Evolutionary conservation across 1,140 invertebrate genomes (phyloP).

Genomic region (Drosophila sucinea): DNA sequence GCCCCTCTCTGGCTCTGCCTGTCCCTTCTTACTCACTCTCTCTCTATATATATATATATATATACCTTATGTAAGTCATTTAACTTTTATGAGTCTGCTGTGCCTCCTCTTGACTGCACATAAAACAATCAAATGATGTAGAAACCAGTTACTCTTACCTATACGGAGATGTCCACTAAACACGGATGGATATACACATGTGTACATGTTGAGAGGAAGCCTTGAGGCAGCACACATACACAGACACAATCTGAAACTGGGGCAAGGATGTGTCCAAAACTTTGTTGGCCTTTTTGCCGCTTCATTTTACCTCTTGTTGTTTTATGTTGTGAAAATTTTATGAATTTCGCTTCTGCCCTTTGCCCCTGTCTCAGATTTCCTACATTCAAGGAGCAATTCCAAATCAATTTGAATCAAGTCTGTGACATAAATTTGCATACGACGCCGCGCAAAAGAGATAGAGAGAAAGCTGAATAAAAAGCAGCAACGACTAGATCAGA

Average conservation of each 20-base stretch:
- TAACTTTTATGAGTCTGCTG: not conserved
- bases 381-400: conserved; percentile 18
- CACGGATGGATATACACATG: not conserved
- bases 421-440: conserved; percentile 27
- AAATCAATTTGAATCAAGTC: conserved; percentile 28
- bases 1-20: not conserved
- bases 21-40: not conserved
- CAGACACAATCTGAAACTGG: conserved; percentile 30
- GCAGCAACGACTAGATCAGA: not conserved
- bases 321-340: conserved; percentile 18
- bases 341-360: not conserved
- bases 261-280: conserved; percentile 35
- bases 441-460: not conserved
- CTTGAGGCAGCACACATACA: conserved; percentile 6
- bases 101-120: conserved; percentile 1
- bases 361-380: conserved; percentile 12
- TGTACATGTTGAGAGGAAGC: not conserved
- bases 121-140: conserved; percentile 21
- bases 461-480: not conserved
- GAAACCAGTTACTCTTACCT: conserved; percentile 13
- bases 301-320: not conserved
- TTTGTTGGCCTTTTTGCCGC: not conserved
- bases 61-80: not conserved
- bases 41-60: no score
- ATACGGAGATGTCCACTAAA: conserved; percentile 4